Evolutionary conservation across 2,888 invertebrate species (phyloP), one percentile per base, ranked within the genome.

Genomic region (Apamea crenata): DNA sequence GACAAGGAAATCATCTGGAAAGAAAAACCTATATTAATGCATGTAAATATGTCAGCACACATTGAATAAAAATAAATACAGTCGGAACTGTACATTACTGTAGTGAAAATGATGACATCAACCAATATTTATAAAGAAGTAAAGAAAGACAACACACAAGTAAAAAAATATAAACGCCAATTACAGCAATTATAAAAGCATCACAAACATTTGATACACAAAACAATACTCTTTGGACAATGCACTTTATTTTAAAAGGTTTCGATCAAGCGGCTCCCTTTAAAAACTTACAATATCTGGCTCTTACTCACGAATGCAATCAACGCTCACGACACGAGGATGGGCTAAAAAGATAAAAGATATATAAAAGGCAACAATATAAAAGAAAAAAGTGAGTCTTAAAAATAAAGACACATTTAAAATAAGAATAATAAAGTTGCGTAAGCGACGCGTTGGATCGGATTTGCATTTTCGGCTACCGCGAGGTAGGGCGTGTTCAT

Each of bases 281-380:
- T 92, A 91, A 94, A 80, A 95, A 94, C 93, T 92, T 94, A 94
- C 94, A 94, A 94, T 95, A 95, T 95, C 95, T 93, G 87, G 85
- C 83, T 85, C 89, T 90, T 88, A 91, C 95, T 94, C 96, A 96
- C 95, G 96, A 95, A 95, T 89, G 93, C 95, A 95, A 96, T 96
- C 96, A 95, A 90, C 90, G 91, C 80, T 91, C 93, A 94, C 93
- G 94, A 92, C 91, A 92, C 87, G 82, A 77, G 88, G 82, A 82
- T 86, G 85, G 80, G 74, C 82, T 80, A 83, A 82, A 84, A 85
- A 85, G 85, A 85, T 85, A 85, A 85, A 87, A 88, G 83, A 90
- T 90, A 89, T 88, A 90, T 88, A 89, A 89, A 87, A 78, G 79
- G 80, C 69, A 85, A 78, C 78, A 78, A 85, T 82, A 83, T 82